A percentile compares a stretch with the other conserved stretches of the same genome.
phyloP scores from a whole-genome alignment of 2,888 invertebrate genomes.

The Lepidocyrtinus sp. region DNA sequence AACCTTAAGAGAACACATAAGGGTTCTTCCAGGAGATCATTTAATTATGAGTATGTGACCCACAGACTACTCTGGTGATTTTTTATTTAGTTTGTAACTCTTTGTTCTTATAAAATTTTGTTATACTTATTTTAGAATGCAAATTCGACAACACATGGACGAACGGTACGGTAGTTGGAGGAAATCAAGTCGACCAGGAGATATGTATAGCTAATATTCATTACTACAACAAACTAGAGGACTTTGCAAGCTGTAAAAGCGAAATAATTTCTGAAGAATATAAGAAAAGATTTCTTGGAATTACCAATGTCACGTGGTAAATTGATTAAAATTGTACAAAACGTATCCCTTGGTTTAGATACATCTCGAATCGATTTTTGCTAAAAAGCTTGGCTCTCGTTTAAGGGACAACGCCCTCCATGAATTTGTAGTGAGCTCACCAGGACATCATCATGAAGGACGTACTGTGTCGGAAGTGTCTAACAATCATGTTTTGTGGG shows the following conservation, averaged over 20 bases:
- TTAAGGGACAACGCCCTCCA: conserved; percentile 19
- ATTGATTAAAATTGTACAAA: background rate
- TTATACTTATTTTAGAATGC: conserved; percentile 25
- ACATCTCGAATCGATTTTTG: no score
- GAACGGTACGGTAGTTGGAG: conserved; percentile 36
- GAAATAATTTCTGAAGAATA: conserved; percentile 39
- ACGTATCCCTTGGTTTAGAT: no score
- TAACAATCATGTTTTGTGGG: conserved; percentile 41
- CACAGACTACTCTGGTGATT: no score
- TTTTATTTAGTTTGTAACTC: no score
- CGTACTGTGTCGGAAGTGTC: conserved; percentile 25
- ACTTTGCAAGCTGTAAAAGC: conserved; percentile 31
- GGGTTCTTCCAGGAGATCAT: conserved; percentile 30
- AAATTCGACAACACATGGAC: conserved; percentile 31
- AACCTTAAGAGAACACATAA: background rate
- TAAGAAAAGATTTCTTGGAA: conserved; percentile 33
- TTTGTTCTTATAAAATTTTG: no score
- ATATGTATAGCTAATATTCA: conserved; percentile 32
- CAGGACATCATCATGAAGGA: conserved; percentile 4
- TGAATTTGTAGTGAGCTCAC: conserved; percentile 12
- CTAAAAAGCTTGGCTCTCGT: no score
- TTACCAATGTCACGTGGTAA: conserved; percentile 48
- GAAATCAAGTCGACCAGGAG: conserved; percentile 22
- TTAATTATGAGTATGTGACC: conserved; percentile 29
- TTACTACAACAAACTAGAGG: conserved; percentile 38